Evolutionary conservation across 2,888 invertebrate species (phyloP), one percentile per base, ranked within the genome.

Genomic region (Nineta flava): DNA sequence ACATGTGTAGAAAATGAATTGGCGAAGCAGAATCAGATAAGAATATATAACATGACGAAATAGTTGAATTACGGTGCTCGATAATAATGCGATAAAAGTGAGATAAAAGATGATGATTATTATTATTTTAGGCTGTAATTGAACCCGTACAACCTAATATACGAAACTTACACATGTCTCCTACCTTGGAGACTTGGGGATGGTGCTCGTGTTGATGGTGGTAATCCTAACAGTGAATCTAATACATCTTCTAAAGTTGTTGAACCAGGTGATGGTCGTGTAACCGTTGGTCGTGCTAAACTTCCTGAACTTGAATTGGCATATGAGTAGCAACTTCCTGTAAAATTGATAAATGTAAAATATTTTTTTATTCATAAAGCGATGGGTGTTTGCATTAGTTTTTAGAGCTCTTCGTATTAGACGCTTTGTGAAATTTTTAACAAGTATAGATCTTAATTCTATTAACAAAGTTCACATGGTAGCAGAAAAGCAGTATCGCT

Each of bases 171-270:
- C 82, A 81, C 79, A 76, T 79, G 79, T 78, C 75, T 76, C 76
- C 75, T 76, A 76, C 76, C 76, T 76, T 74, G 74, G 73, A 73
- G 74, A 64, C 72, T 73, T 60, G 77, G 77, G 64, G 87, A 87
- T 60, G 86, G 82, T 63, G 85, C 83, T 65, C 83, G 76, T 61
- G 83, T 79, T 58, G 79, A 76, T 56, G 83, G 77, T 62, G 90
- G 85, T 64, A 90, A 77, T 63, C 91, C 88, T 69, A 93, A 79
- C 58, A 93, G 79, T 56, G 91, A 88, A 70, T 93, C 90, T 70
- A 93, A 75, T 57, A 93, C 92, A 74, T 93, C 92, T 75, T 93
- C 92, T 65, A 93, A 74, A 57, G 92, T 93, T 53, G 90, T 86
- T 58, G 86, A 86, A 62, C 84, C 81, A 46, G 83, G 83, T 62